Percentiles rank a stretch among this genome's conserved stretches.
Evolutionary conservation across 2,888 invertebrate species (phyloP).

Genomic region (Hybos culiciformis): DNA sequence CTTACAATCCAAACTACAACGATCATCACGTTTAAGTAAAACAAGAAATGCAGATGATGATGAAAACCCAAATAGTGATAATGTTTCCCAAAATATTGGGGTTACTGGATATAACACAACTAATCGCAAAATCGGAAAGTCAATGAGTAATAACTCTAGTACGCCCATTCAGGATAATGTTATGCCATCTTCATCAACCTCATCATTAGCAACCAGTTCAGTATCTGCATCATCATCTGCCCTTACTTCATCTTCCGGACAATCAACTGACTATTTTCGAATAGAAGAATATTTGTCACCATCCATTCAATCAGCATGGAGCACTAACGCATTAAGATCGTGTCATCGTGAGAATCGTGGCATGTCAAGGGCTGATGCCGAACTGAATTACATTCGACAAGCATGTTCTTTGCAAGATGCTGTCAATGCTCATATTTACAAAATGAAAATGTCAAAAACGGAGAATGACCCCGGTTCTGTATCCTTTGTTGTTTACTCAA

Average conservation of each 20-base stretch:
- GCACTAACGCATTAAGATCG: slow-evolving; percentile 44
- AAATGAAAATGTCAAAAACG: slow-evolving; percentile 61
- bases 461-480: slow-evolving; percentile 66
- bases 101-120: background rate
- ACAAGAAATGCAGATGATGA: background rate
- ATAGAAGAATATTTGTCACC: slow-evolving; percentile 75
- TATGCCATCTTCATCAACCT: background rate
- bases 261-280: slow-evolving; percentile 48
- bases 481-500: slow-evolving; percentile 82
- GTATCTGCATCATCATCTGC: slow-evolving; percentile 11
- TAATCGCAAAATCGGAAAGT: background rate
- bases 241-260: background rate
- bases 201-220: slow-evolving; percentile 18
- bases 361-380: slow-evolving; percentile 65
- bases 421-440: slow-evolving; percentile 78
- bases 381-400: slow-evolving; percentile 78
- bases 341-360: slow-evolving; percentile 74
- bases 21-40: slow-evolving; percentile 9
- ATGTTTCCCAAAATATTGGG: background rate
- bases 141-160: background rate
- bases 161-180: background rate
- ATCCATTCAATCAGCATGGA: slow-evolving; percentile 42
- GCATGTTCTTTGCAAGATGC: slow-evolving; percentile 71
- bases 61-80: background rate
- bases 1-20: slow-evolving; percentile 13